These are phyloP conservation scores for Drosophila ficusphila DNA, from an alignment of 1,140 invertebrate genomes.

Conservation along the genomic window DNA sequence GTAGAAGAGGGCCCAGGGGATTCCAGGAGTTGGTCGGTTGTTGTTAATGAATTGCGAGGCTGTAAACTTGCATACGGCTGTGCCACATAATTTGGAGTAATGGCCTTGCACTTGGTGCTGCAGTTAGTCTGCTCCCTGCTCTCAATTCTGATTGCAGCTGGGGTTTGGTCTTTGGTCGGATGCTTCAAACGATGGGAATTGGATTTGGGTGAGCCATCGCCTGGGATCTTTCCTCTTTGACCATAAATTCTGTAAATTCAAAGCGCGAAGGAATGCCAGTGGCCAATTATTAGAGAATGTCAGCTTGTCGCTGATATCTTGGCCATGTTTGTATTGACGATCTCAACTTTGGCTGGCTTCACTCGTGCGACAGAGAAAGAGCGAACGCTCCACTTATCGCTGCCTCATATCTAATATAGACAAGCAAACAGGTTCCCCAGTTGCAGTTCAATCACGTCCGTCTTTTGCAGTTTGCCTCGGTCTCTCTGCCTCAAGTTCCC, in stretches of 20 bases:
- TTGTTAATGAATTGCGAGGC: constrained; percentile 49
- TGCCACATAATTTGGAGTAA: constrained; percentile 63
- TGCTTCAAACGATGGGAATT: constrained; percentile 46
- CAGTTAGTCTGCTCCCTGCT: too few species aligned
- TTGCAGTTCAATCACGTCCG: constrained; percentile 77
- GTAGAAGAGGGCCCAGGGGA: constrained; percentile 15
- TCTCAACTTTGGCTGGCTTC: constrained; percentile 58
- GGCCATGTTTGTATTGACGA: constrained; percentile 81
- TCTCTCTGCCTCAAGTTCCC: constrained; percentile 22
- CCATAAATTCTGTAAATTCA: constrained; percentile 82
- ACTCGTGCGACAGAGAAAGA: constrained; percentile 46
- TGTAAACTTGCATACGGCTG: constrained; percentile 71
- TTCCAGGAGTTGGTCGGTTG: constrained; percentile 22
- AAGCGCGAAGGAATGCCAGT: constrained; percentile 81
- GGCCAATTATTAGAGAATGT: constrained; percentile 82
- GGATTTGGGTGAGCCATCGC: constrained; percentile 37
- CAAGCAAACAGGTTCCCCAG: constrained; percentile 76
- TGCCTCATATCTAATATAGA: constrained; percentile 82
- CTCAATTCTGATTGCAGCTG: too few species aligned
- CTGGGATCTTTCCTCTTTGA: constrained; percentile 55
- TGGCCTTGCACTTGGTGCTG: constrained; percentile 35
- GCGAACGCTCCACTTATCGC: constrained; percentile 76
- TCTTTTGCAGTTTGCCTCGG: constrained; percentile 26
- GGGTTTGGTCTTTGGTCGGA: too few species aligned
- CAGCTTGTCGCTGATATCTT: constrained; percentile 81